Conservation (phyloP, 2,113 vertebrate species). For the Seriola rivoliana region DNA sequence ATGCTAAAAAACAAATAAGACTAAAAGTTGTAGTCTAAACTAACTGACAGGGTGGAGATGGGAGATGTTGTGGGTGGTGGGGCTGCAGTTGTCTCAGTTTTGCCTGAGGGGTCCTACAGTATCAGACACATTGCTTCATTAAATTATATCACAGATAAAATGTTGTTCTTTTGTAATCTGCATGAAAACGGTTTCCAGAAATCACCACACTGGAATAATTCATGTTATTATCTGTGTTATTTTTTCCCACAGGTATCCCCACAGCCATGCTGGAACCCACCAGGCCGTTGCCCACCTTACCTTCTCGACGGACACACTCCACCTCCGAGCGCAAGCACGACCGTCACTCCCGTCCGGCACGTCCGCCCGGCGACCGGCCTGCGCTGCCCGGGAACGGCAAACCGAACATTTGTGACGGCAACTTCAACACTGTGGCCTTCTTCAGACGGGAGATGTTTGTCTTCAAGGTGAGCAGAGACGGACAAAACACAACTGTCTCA, state of each 20-base stretch:
- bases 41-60: no score
- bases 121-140: no score
- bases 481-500: no score
- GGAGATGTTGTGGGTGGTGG: no score
- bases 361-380: slow-evolving; percentile 91
- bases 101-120: no score
- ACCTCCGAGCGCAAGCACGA: slow-evolving; percentile 93
- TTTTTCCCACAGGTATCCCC: slow-evolving; percentile 88
- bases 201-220: not conserved
- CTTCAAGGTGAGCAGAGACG: slow-evolving; percentile 90
- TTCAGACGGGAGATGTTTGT: slow-evolving; percentile 99
- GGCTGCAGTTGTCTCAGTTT: no score
- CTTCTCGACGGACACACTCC: slow-evolving; percentile 91
- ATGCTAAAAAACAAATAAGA: no score
- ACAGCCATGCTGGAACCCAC: slow-evolving; percentile 95
- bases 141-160: no score
- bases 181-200: no score
- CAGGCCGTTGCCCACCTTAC: slow-evolving; percentile 93
- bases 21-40: no score
- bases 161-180: no score
- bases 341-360: slow-evolving; percentile 89
- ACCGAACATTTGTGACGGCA: slow-evolving; percentile 97
- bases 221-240: not conserved
- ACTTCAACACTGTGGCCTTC: slow-evolving; percentile 98
- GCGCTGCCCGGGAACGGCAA: slow-evolving; percentile 90